These are phyloP conservation scores for Tipula vernalis DNA, from an alignment of 2,888 invertebrate species.

Conservation along the genomic window DNA sequence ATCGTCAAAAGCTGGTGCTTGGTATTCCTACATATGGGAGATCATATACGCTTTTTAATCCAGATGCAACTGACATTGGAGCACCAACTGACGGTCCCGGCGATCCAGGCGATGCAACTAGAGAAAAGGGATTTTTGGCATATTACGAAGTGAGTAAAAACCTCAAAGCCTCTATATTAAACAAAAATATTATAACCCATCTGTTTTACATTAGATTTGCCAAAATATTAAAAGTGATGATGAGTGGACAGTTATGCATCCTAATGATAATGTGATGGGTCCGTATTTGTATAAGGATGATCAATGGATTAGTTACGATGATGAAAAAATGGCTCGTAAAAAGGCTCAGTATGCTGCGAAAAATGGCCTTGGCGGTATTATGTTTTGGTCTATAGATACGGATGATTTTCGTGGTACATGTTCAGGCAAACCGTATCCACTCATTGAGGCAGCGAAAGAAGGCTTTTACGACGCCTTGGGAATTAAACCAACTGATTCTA, in stretches of 20 bases:
- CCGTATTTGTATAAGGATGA: constrained; percentile 78
- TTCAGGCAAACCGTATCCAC: constrained; percentile 72
- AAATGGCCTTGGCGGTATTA: constrained; percentile 64
- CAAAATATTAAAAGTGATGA: constrained; percentile 58
- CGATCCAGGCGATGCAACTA: constrained; percentile 78
- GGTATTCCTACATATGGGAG: constrained; percentile 86
- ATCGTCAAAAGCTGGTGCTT: constrained; percentile 64
- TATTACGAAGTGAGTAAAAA: constrained; percentile 65
- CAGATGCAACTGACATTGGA: constrained; percentile 73
- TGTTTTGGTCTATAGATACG: constrained; percentile 68
- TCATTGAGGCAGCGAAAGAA: constrained; percentile 84
- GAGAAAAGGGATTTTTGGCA: constrained; percentile 85
- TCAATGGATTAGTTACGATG: constrained; percentile 92
- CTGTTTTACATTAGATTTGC: constrained; percentile 53
- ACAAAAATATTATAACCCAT: no score
- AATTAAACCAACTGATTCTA: not conserved
- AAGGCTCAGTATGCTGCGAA: constrained; percentile 79
- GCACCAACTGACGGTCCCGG: constrained; percentile 85
- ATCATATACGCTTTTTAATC: constrained; percentile 78
- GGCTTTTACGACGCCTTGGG: constrained; percentile 48
- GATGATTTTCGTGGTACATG: constrained; percentile 90
- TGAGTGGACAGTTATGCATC: constrained; percentile 72
- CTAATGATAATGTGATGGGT: constrained; percentile 71
- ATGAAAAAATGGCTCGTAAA: constrained; percentile 65
- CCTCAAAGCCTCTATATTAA: no score